These are phyloP conservation scores for Rissa tridactyla DNA, from an alignment of 2,113 vertebrate species.

Conservation along the genomic window DNA sequence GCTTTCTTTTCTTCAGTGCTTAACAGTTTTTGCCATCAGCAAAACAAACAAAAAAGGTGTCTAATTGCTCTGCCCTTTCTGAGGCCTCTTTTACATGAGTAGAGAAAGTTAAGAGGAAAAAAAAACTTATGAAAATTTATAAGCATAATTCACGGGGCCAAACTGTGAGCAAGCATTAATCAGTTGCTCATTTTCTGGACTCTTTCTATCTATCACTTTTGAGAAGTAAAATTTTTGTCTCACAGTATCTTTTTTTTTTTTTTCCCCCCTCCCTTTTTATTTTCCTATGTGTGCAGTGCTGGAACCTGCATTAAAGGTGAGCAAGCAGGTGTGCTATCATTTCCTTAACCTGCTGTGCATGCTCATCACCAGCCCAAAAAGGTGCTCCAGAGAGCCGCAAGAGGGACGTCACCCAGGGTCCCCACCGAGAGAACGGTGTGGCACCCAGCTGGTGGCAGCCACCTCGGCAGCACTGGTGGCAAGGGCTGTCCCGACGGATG, in stretches of 20 bases:
- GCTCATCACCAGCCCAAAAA: no score
- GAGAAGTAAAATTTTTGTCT: not conserved
- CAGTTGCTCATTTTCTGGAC: not conserved
- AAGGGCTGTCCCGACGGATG: no score
- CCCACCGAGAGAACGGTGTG: accelerated
- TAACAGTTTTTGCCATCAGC: not conserved
- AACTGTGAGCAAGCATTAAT: not conserved
- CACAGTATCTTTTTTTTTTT: no score
- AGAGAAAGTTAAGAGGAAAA: not conserved
- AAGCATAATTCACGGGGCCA: not conserved
- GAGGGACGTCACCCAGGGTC: not conserved
- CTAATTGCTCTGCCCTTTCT: not conserved
- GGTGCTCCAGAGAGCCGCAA: not conserved
- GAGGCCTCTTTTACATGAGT: not conserved
- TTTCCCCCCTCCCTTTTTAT: not conserved
- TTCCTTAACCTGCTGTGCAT: no score
- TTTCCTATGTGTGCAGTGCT: not conserved
- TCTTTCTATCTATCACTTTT: not conserved
- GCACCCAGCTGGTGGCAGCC: not conserved
- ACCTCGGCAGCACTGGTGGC: not conserved
- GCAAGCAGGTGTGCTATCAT: not conserved
- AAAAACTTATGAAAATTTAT: not conserved
- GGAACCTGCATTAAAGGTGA: not conserved
- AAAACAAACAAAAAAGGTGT: not conserved
- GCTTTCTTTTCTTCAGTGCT: not conserved